Evolutionary conservation across 2,797 vertebrate genomes (phyloP).

Genomic region (Mastacembelus armatus): DNA sequence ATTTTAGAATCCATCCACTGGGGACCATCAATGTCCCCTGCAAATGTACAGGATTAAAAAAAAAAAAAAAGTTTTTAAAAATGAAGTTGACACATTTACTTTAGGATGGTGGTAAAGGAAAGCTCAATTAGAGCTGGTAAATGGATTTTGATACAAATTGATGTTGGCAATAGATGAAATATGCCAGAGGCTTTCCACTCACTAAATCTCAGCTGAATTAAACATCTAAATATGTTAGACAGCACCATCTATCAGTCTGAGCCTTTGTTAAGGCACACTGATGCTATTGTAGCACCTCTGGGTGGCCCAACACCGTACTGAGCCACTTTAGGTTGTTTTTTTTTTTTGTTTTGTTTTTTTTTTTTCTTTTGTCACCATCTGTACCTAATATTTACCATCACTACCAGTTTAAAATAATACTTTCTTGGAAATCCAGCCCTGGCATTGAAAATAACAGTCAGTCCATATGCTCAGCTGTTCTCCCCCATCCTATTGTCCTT

Average conservation of each 20-base stretch:
- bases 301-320: neutral
- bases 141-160: neutral
- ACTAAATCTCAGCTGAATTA: neutral
- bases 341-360: neutral
- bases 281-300: neutral
- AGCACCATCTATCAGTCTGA: neutral
- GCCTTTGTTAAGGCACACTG: neutral
- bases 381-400: neutral
- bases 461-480: no score
- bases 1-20: neutral
- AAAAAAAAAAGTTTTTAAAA: neutral
- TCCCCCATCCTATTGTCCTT: no score
- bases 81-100: neutral
- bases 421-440: neutral
- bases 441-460: neutral
- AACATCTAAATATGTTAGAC: neutral
- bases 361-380: neutral
- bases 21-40: neutral
- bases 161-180: neutral
- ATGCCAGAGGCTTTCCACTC: neutral
- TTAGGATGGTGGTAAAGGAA: neutral
- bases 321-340: neutral
- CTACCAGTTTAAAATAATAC: neutral
- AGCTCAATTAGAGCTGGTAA: neutral
- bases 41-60: neutral